Evolutionary conservation across 2,797 vertebrate genomes (phyloP), one percentile per base, ranked within the genome.

Genomic region (Gadopsis marmoratus): DNA sequence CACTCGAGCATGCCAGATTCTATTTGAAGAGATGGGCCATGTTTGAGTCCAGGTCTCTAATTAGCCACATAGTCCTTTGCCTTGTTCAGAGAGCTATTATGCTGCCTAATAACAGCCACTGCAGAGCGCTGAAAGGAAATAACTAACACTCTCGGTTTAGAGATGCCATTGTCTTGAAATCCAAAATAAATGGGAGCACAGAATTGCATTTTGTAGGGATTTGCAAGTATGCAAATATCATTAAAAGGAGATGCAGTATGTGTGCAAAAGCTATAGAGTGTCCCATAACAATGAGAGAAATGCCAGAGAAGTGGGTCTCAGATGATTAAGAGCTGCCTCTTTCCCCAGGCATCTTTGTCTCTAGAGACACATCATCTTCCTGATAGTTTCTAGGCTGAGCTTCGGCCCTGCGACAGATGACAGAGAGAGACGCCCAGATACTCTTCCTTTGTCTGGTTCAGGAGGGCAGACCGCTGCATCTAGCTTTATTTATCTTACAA

Each of bases 321-420:
- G 77, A 93, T 94, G 93, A 95, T 94, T 90, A 93, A 95, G 93
- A 91, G 87, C 84, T 61, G 62, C 84, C 81, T 94, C 85, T 90
- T 89, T 90, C 91, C 86, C 79, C 81, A 90, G 87, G 91, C 89
- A 76, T 77, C 79, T 72, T 62, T 9, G 82, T 92, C 93, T 90
- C 94, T 37, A 81, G 94, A 89, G 93, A 94, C 92, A 83, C 91
- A 93, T 94, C 93, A 94, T 93, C 86, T 83, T 83, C 81, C 90
- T 93, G 92, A 93, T 92, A 81, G 91, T 91, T 93, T 88, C 86
- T 23, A 84, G 80, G 78, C 89, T 86, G 83, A 85, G 89, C 88
- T 88, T 73, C 81, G 76, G 91, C 85, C 92, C 88, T 79, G 74
- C 68, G 80, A 93, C 90, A 89, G 91, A 95, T 93, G 92, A 94